Evolutionary conservation across 2,888 invertebrate species (phyloP), one percentile per base, ranked within the genome.

Genomic region (Cryptus armator): DNA sequence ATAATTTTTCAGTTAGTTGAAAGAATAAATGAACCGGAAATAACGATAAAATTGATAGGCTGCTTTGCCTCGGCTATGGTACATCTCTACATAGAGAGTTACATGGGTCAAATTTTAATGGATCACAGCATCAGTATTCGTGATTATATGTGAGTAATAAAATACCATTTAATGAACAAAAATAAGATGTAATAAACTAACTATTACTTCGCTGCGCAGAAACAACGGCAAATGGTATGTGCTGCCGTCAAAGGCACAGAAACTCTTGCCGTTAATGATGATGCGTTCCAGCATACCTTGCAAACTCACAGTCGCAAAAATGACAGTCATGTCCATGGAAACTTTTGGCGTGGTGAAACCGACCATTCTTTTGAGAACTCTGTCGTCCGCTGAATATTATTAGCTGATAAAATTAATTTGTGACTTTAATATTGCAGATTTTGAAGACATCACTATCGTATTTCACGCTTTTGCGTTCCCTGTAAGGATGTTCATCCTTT

Each of bases 401-500:
- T 12, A 14, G 10, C 14, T 3, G 46, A 48, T 14, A 14, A 48
- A 48, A 48, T 48, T 9, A 9, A 48, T 48, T 14, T 9, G 14
- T 48, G 10, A 48, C 3, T 48, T 2, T 14, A 14, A 14, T 12
- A 14, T 3, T 48, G 3, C 12, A 48, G 46, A 14, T 48, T 48
- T 14, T 48, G 46, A 48, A 48, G n/a, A 51, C 67, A n/a, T 70
- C 1, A 71, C 51, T 68, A 83, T 67, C 7, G 76, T 70, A 5
- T 14, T 48, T 48, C 14, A 14, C 46, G 51, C n/a, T n/a, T 51
- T n/a, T 51, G 51, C 84, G 78, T 48, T 86, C 90, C 16, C 19
- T 70, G 29, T 88, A 87, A 2, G 88, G 86, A 51, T n/a, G n/a
- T 88, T 90, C 7, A 2, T 24, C 24, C 24, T 24, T 24, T 24